Evolutionary conservation across 2,113 vertebrate species (phyloP).

Genomic region (Canis aureus): DNA sequence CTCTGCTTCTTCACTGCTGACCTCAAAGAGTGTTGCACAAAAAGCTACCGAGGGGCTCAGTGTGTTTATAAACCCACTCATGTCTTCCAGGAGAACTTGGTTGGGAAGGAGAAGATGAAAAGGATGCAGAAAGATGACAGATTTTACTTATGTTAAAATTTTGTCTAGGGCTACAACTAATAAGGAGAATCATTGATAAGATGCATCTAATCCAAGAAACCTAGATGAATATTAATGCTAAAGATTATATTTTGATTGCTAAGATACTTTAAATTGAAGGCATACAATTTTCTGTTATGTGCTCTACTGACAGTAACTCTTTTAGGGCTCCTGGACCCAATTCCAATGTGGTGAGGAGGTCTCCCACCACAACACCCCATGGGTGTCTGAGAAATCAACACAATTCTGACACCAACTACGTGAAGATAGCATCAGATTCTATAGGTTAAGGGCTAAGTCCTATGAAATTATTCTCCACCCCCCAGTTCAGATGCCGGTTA

Average conservation of each 20-base stretch:
- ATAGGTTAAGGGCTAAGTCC: not conserved
- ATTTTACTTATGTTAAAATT: not conserved
- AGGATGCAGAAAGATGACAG: not conserved
- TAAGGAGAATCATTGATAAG: not conserved
- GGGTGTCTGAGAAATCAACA: not conserved
- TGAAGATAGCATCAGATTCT: not conserved
- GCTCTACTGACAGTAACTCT: not conserved
- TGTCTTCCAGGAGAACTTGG: not conserved
- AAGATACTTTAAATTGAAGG: not conserved
- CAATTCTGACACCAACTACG: not conserved
- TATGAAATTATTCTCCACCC: not conserved
- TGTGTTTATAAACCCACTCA: not conserved
- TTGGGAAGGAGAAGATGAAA: not conserved
- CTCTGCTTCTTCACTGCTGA: not conserved
- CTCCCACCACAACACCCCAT: not conserved
- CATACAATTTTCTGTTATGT: not conserved
- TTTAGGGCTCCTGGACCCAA: not conserved
- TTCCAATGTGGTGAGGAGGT: not conserved
- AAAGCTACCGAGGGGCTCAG: not conserved
- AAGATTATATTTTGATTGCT: constrained; percentile 10
- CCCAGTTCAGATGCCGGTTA: not conserved
- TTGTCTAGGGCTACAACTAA: not conserved
- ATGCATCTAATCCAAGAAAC: not conserved
- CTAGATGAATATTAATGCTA: not conserved
- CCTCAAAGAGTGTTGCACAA: not conserved